phyloP scores from a whole-genome alignment of 2,888 invertebrate species.

The Mythimna loreyi region DNA sequence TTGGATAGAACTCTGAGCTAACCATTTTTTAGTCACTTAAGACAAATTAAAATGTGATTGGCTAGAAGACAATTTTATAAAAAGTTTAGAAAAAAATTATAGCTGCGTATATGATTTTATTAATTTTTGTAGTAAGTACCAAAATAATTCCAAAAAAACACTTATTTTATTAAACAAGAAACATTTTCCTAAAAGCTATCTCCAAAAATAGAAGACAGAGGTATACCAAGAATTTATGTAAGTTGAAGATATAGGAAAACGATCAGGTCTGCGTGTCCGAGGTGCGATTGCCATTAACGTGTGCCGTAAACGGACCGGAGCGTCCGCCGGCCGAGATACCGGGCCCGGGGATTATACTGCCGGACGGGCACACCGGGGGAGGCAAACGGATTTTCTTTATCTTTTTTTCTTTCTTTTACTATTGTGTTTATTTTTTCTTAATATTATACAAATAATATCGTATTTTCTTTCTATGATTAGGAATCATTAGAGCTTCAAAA shows the following conservation, averaged over 20 bases:
- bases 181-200: background rate
- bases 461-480: background rate
- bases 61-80: no score
- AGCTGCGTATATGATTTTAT: no score
- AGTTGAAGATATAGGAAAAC: conserved; percentile 69
- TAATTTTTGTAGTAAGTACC: background rate
- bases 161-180: background rate
- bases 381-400: conserved; percentile 30
- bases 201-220: conserved; percentile 38
- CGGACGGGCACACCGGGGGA: conserved; percentile 16
- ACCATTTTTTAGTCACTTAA: no score
- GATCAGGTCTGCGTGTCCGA: conserved; percentile 68
- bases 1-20: no score
- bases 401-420: conserved; percentile 13
- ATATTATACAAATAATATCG: background rate
- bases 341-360: conserved; percentile 72
- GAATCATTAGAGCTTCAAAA: no score
- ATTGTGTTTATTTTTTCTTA: background rate
- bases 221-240: conserved; percentile 49
- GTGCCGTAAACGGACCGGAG: conserved; percentile 75
- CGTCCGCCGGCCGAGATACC: conserved; percentile 77
- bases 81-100: no score
- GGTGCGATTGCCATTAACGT: conserved; percentile 79
- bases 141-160: background rate
- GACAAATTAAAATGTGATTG: no score